Evolutionary conservation across 2,113 vertebrate genomes (phyloP).

Genomic region (Scomber scombrus): DNA sequence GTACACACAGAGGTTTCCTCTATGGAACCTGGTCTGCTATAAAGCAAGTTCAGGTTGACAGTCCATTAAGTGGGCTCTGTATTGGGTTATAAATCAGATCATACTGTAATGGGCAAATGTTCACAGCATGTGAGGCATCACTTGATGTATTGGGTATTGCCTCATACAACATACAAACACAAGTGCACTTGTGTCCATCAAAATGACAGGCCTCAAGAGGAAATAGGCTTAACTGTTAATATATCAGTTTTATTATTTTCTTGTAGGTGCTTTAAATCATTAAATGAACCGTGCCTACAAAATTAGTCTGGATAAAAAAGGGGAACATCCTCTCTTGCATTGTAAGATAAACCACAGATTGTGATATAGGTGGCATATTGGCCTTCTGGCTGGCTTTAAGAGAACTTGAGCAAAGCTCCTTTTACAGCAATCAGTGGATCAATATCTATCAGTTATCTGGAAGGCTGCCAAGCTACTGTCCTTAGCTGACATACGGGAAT

Average conservation of each 20-base stretch:
- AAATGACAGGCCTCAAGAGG: background rate
- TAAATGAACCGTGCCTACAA: background rate
- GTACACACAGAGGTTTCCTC: slow-evolving; percentile 6
- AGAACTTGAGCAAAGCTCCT: slow-evolving; percentile 1
- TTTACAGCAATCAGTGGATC: slow-evolving; percentile 47
- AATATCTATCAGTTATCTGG: slow-evolving; percentile 58
- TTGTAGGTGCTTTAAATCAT: slow-evolving; percentile 20
- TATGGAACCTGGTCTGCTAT: slow-evolving; percentile 33
- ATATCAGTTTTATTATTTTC: slow-evolving; percentile 18
- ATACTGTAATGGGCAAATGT: slow-evolving; percentile 26
- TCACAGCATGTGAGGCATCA: slow-evolving; percentile 32
- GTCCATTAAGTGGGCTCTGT: slow-evolving; percentile 53
- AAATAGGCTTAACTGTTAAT: background rate
- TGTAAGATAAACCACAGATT: background rate
- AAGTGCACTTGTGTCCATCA: slow-evolving; percentile 29
- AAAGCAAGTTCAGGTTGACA: slow-evolving; percentile 69
- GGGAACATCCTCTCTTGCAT: background rate
- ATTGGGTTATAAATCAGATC: slow-evolving; percentile 69
- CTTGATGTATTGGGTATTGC: slow-evolving; percentile 22
- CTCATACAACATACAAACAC: slow-evolving; percentile 31
- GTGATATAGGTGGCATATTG: background rate
- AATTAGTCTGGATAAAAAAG: background rate
- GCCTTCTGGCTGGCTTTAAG: background rate
- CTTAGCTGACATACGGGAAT: slow-evolving; percentile 52
- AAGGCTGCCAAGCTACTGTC: slow-evolving; percentile 34